Base-by-base conservation (phyloP, 2,888 invertebrate species). In the Pimpla rufipes region DNA sequence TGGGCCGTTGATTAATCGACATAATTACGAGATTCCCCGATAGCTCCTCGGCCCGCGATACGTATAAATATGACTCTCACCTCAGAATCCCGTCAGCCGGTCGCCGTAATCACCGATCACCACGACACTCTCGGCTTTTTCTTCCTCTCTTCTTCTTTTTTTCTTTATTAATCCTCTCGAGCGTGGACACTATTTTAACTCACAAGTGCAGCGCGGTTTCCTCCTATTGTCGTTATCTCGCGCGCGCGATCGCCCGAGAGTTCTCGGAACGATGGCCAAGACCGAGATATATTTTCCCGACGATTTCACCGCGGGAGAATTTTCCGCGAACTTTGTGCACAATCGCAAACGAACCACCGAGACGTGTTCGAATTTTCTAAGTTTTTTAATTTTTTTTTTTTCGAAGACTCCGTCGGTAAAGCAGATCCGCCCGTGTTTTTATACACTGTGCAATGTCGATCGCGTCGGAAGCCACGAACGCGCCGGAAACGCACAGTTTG, bases 31-130 rank as follows among this genome's bases (percentile, higher is more conserved):
- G 68, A 29, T 47, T 47, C 35, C 8, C 29, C 13, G 37, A 35
- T n/a, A 13, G 18, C 23, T 13, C 40, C 40, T n/a, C 74, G 11
- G 29, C 29, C 6, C 7, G 16, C 5, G 16, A 52, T 77, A 77
- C 47, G 23, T 50, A 42, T 35, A 57, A 62, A 35, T 74, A 23
- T 37, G 11, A 10, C 37, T 67, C 78, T 82, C 78, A 82, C 81
- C 81, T 82, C 37, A 66, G 66, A n/a, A 66, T 79, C 64, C 52
- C 62, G 52, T 66, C n/a, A 52, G 3, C 40, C 6, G 29, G 50
- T 45, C 42, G 64, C 3, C 1, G n/a, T 45, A 52, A 59, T 67
- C 76, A 76, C 57, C 57, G 42, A 64, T 75, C 57, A 11, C 79
- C 68, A 50, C 29, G 57, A 66, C 64, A 62, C 62, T 64, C 35